Conservation (phyloP, 2,888 invertebrate genomes). For the Thumatha senex region DNA sequence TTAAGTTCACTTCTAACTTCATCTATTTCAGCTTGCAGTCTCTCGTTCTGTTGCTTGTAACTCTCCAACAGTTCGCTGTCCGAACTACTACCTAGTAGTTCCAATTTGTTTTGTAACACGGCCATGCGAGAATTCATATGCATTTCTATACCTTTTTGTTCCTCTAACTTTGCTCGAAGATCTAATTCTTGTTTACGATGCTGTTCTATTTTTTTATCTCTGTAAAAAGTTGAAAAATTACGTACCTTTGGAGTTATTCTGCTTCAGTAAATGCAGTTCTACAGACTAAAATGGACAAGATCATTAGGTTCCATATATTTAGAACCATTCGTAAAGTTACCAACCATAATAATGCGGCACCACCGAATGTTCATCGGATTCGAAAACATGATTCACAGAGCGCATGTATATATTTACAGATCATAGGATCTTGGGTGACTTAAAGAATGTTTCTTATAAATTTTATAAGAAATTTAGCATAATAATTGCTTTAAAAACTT, state of each 20-base stretch:
- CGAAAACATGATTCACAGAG: too few relatives aligned
- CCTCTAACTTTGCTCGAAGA: constrained; percentile 62
- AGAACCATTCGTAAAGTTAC: too few relatives aligned
- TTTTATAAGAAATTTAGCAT: too few relatives aligned
- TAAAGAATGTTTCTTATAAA: too few relatives aligned
- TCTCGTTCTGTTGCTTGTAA: constrained; percentile 65
- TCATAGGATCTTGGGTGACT: too few relatives aligned
- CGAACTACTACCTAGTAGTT: constrained; percentile 54
- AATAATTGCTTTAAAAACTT: too few relatives aligned
- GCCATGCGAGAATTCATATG: constrained; percentile 68
- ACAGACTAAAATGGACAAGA: too few relatives aligned
- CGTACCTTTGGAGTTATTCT: not conserved
- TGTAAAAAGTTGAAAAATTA: constrained; percentile 28
- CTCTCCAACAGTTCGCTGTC: constrained; percentile 61
- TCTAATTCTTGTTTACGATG: constrained; percentile 72
- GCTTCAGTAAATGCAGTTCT: too few relatives aligned
- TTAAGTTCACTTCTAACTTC: constrained; percentile 64
- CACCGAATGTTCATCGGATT: too few relatives aligned
- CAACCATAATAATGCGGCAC: too few relatives aligned
- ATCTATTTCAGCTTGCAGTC: constrained; percentile 58
- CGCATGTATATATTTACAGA: too few relatives aligned
- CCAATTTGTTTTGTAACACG: constrained; percentile 67
- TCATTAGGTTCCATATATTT: too few relatives aligned
- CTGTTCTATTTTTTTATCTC: constrained; percentile 70
- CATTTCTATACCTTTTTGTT: constrained; percentile 68